These are phyloP conservation scores for Polydrusus pterygomalis DNA, from an alignment of 2,888 invertebrate species.

Conservation along the genomic window DNA sequence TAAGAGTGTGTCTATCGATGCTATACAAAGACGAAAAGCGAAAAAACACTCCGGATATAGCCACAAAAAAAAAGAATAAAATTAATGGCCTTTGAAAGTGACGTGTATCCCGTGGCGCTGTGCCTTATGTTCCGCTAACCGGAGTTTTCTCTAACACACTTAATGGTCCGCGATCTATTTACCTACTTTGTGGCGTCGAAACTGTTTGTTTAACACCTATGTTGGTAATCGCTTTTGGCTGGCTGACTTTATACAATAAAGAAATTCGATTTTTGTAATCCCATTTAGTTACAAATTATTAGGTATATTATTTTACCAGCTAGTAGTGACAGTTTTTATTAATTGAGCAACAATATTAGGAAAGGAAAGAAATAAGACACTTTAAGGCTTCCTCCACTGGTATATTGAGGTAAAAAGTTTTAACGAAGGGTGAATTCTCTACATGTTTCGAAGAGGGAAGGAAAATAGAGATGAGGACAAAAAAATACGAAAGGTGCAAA, in stretches of 20 bases:
- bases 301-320: no score
- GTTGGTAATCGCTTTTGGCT: constrained; percentile 14
- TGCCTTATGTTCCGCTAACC: constrained; percentile 30
- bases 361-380: no score
- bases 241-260: neutral
- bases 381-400: no score
- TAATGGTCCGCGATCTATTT: constrained; percentile 42
- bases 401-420: no score
- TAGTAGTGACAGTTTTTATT: no score
- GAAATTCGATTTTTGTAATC: no score
- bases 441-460: no score
- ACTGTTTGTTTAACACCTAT: constrained; percentile 46
- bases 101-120: constrained; percentile 34
- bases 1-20: constrained; percentile 18
- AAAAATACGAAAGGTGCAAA: no score
- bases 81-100: constrained; percentile 46
- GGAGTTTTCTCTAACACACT: constrained; percentile 44
- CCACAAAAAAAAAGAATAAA: constrained; percentile 35
- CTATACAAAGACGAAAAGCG: constrained; percentile 6
- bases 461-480: no score
- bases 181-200: constrained; percentile 36
- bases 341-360: no score
- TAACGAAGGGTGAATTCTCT: no score
- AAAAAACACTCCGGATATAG: constrained; percentile 33
- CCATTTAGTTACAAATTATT: no score